Base-by-base conservation (phyloP, 92 coral and sea anemone species). In the Parazoanthus darwini region DNA sequence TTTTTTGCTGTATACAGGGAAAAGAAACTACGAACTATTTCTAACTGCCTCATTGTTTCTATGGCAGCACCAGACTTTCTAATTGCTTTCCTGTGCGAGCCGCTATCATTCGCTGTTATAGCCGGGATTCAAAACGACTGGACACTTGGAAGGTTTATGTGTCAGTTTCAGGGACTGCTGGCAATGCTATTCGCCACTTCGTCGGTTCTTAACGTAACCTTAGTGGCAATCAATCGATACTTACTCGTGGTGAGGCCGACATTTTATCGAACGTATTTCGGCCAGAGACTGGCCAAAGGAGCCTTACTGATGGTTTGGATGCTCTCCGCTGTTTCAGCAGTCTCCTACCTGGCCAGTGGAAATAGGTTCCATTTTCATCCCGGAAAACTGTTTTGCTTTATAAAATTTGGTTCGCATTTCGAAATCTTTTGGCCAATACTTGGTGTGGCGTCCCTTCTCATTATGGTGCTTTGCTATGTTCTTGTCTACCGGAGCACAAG, bases 171-270 rank as follows among this genome's bases (percentile, higher is more conserved):
- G 48, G 98, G 98, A 16, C 70, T 91, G 39, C 50, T 86, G 13
- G 83, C 80, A 20, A 91, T 93, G 74, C 88, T 90, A 20, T 59
- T 93, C 67, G 89, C 89, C 35, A 88, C 92, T 59, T 93, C 93
- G 0, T 92, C 98, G 13, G 85, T 88, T 54, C 88, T 88, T 33
- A 91, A 93, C 13, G 92, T 93, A 71, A 93, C 95, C 51, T 74
- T 93, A 25, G 94, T 93, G 23, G 98, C 95, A 18, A 80, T 93
- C 14, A 94, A 94, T 86, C 92, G 98, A 74, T 94, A 89, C 88
- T 23, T 91, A 25, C 91, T 72, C 88, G 93, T 94, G 22, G 93
- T 93, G 1, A 93, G 90, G 88, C 95, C 95, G n/a, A 68, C 65
- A 46, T 14, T 82, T n/a, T 89, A 94, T 82, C 94, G 91, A 0